Percentiles rank a stretch among this genome's conserved stretches.
phyloP scores from a whole-genome alignment of 2,888 invertebrate species.

The Shargacucullia verbasci region DNA sequence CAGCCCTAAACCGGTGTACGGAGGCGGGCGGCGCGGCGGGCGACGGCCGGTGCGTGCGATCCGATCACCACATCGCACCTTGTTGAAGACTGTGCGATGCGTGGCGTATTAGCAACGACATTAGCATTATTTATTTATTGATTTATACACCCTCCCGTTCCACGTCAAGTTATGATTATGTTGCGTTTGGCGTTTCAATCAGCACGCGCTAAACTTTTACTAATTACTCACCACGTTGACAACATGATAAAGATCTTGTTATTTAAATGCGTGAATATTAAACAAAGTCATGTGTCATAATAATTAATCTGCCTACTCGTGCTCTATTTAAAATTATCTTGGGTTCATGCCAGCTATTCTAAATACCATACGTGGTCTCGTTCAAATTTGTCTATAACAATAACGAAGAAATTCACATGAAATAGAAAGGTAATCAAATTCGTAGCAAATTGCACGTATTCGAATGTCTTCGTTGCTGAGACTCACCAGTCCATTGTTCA shows the following conservation, averaged over 20 bases:
- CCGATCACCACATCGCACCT: slow-evolving; percentile 58
- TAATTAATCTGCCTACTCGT: slow-evolving; percentile 82
- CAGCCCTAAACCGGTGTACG: slow-evolving; percentile 54
- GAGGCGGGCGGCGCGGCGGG: slow-evolving; percentile 38
- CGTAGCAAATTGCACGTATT: slow-evolving; percentile 66
- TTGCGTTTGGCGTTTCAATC: slow-evolving; percentile 45
- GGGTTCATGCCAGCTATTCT: slow-evolving; percentile 79
- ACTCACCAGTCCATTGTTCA: slow-evolving; percentile 72
- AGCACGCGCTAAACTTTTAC: slow-evolving; percentile 62
- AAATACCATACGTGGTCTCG: slow-evolving; percentile 81
- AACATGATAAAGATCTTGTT: slow-evolving; percentile 70
- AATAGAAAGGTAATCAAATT: slow-evolving; percentile 73
- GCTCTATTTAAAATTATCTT: slow-evolving; percentile 80
- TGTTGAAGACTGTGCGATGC: slow-evolving; percentile 58
- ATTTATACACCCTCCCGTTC: slow-evolving; percentile 39
- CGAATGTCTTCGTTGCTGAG: slow-evolving; percentile 60
- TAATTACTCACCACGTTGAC: slow-evolving; percentile 65
- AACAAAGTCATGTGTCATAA: slow-evolving; percentile 80
- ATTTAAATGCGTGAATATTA: slow-evolving; percentile 71
- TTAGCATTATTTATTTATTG: slow-evolving; percentile 51
- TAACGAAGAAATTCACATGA: slow-evolving; percentile 65
- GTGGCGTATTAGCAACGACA: slow-evolving; percentile 52
- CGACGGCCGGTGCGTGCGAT: slow-evolving; percentile 53
- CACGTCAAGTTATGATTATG: slow-evolving; percentile 46
- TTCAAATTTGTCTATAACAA: slow-evolving; percentile 72